Base-by-base conservation (phyloP, 2,888 invertebrate species). In the Spodoptera littoralis region DNA sequence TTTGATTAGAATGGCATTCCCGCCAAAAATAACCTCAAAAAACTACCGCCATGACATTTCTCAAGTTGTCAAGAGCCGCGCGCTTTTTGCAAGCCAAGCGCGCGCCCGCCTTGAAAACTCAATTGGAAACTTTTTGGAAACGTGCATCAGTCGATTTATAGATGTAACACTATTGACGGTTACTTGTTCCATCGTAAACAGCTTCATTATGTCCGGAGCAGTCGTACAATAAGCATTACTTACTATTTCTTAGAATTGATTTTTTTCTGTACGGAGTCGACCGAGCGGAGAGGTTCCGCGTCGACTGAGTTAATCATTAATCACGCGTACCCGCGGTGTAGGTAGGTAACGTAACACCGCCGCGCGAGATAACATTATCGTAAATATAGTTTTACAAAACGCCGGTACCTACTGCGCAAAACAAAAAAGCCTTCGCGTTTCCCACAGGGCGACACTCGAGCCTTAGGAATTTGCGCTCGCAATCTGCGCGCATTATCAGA, bases 1-100 rank as follows among this genome's bases (percentile, higher is more conserved):
- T 94, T 94, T 94, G 94, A 94, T 94, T 93, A 93, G 94, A 93
- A 93, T 92, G 90, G 91, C 91, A 90, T 90, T 89, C 90, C 88
- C 88, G 88, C 89, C 87, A 90, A 92, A 92, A 88, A 84, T 87
- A 85, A 87, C 78, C 83, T 82, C 84, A 87, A 88, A 89, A 88
- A 88, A 86, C 82, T 73, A 82, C 86, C 85, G 87, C 88, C 83
- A 72, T 88, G 89, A 90, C 90, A 91, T 94, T 92, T 92, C 89
- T 92, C 92, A 91, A 92, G 84, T 84, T 93, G 93, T 92, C 93
- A 91, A 86, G 82, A 68, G 80, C 80, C 79, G 85, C 81, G 84
- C 79, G 86, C 81, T 93, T 93, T 94, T 94, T 93, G 91, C 87
- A 79, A 78, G 78, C 79, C 78, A 80, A 83, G 88, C 90, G 84